Conservation (phyloP, 1,140 invertebrate species). For the Meloidogyne chitwoodi region DNA sequence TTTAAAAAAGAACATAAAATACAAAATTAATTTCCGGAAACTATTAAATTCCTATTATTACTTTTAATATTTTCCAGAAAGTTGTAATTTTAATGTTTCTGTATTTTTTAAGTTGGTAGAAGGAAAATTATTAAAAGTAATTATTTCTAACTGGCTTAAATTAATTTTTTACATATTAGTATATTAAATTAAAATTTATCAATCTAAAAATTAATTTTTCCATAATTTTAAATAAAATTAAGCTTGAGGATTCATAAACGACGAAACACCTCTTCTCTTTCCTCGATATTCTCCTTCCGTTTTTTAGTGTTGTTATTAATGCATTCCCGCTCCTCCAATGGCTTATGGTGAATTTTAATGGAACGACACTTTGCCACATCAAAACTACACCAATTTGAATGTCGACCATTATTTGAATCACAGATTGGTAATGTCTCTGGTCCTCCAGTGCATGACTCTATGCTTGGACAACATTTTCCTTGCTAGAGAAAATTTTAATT, state of each 20-base stretch:
- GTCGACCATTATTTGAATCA: constrained; percentile 28
- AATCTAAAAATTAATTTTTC: not conserved
- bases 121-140: too few relatives aligned
- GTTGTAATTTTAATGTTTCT: not conserved
- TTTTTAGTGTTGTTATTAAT: not conserved
- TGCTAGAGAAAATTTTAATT: constrained; percentile 16
- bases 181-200: not conserved
- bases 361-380: constrained; percentile 44
- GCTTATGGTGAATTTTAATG: constrained; percentile 29
- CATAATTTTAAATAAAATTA: not conserved
- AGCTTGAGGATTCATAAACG: not conserved
- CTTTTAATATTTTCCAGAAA: not conserved
- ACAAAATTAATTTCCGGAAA: too few relatives aligned
- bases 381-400: constrained; percentile 44
- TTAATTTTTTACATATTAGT: too few relatives aligned
- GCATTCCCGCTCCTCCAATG: constrained; percentile 17
- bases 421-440: constrained; percentile 36
- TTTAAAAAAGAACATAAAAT: too few relatives aligned
- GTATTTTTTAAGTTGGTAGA: not conserved
- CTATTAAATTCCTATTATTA: too few relatives aligned
- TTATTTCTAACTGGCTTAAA: too few relatives aligned
- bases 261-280: constrained; percentile 4
- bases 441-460: constrained; percentile 33
- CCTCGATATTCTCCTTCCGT: not conserved
- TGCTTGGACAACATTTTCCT: constrained; percentile 43